phyloP scores from a whole-genome alignment of 2,113 vertebrate species.

The Apus apus region DNA sequence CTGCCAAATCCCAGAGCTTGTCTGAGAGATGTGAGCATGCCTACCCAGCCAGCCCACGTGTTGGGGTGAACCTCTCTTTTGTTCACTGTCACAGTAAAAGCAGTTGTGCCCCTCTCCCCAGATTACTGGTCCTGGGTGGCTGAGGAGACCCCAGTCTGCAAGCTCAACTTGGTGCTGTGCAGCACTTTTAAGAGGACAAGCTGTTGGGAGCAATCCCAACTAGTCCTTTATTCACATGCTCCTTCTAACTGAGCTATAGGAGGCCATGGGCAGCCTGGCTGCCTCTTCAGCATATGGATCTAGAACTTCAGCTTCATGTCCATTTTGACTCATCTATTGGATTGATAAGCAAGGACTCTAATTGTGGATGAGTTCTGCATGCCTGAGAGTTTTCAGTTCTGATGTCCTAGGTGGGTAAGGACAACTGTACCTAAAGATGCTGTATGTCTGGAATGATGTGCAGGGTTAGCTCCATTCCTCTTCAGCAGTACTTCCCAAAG shows the following conservation, averaged over 20 bases:
- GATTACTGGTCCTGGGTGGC: neutral
- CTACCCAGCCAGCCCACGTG: too few relatives aligned
- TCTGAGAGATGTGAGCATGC: too few relatives aligned
- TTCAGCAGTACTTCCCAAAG: neutral
- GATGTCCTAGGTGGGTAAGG: neutral
- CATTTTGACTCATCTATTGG: neutral
- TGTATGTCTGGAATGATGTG: neutral
- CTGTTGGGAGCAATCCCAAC: neutral
- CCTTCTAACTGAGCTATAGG: neutral
- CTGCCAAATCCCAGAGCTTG: too few relatives aligned
- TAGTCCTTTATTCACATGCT: rapidly evolving
- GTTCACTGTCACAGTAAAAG: neutral
- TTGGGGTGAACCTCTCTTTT: neutral
- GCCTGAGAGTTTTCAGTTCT: neutral
- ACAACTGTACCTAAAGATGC: neutral
- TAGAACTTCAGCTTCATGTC: neutral
- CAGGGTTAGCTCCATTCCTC: neutral
- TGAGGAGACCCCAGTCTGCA: neutral
- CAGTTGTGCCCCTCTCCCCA: too few relatives aligned
- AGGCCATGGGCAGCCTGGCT: neutral
- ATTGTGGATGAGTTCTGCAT: rapidly evolving
- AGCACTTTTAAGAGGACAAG: rapidly evolving
- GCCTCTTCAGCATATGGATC: neutral
- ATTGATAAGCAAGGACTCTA: neutral
- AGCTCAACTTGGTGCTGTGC: neutral